These are phyloP conservation scores for Choloepus didactylus DNA, from an alignment of 2,797 vertebrate genomes.

Conservation along the genomic window DNA sequence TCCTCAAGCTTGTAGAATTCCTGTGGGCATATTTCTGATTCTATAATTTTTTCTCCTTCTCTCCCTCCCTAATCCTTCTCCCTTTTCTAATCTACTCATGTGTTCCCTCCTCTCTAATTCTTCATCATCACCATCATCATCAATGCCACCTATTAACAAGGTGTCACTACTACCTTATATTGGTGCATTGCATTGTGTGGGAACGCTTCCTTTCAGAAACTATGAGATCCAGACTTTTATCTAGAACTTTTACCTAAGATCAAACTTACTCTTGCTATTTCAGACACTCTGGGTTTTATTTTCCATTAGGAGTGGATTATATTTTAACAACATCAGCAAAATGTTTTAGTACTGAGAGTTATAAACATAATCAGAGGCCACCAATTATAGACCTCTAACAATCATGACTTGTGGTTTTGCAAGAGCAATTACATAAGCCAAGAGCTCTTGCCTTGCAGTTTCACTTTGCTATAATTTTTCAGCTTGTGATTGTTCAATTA, in stretches of 20 bases:
- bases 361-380: background rate
- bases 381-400: background rate
- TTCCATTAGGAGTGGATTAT: background rate
- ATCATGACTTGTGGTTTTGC: background rate
- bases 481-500: background rate
- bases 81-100: background rate
- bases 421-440: slow-evolving; percentile 33
- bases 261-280: background rate
- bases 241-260: background rate
- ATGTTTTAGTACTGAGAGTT: background rate
- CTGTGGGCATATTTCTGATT: background rate
- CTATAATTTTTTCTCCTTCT: background rate
- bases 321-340: background rate
- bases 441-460: background rate
- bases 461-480: background rate
- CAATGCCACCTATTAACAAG: background rate
- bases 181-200: background rate
- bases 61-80: background rate
- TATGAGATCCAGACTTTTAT: background rate
- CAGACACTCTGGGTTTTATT: background rate
- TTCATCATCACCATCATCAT: background rate
- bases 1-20: background rate
- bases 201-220: background rate
- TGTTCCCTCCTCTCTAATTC: background rate
- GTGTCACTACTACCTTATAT: background rate